Percentiles rank a stretch among this genome's conserved stretches.
phyloP scores from a whole-genome alignment of 2,888 invertebrate species.

The Lacanobia wlatinum region DNA sequence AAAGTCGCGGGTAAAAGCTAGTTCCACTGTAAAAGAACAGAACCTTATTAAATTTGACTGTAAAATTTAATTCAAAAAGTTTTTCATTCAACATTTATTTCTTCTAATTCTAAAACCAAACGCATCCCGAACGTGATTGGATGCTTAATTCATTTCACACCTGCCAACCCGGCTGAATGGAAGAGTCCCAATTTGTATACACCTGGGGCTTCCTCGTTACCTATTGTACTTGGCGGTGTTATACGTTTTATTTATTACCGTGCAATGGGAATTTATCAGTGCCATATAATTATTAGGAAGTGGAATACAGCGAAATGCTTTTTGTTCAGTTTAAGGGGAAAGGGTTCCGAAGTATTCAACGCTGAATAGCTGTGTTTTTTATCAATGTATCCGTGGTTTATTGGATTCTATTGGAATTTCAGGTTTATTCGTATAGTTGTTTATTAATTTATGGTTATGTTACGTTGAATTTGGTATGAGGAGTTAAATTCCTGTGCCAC shows the following conservation, averaged over 20 bases:
- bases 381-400: slow-evolving; percentile 21
- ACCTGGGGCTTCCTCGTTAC: slow-evolving; percentile 24
- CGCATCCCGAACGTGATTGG: slow-evolving; percentile 59
- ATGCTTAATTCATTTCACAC: slow-evolving; percentile 63
- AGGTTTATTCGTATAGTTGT: neutral
- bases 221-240: slow-evolving; percentile 44
- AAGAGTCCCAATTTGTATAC: slow-evolving; percentile 52
- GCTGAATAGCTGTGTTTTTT: slow-evolving; percentile 15
- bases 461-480: neutral
- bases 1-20: too few relatives aligned
- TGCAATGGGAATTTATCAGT: slow-evolving; percentile 29
- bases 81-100: slow-evolving; percentile 27
- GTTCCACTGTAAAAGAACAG: too few relatives aligned
- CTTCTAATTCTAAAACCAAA: slow-evolving; percentile 54
- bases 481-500: neutral
- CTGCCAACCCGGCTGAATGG: slow-evolving; percentile 56
- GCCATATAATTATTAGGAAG: slow-evolving; percentile 43
- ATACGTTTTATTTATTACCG: slow-evolving; percentile 57
- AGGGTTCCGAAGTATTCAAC: slow-evolving; percentile 13
- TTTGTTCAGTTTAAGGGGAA: slow-evolving; percentile 3
- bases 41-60: too few relatives aligned
- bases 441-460: slow-evolving; percentile 3
- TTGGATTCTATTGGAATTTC: slow-evolving; percentile 25
- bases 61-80: neutral
- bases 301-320: slow-evolving; percentile 14